These are phyloP conservation scores for Pachydiplax longipennis DNA, from an alignment of 2,888 invertebrate species.

Conservation along the genomic window DNA sequence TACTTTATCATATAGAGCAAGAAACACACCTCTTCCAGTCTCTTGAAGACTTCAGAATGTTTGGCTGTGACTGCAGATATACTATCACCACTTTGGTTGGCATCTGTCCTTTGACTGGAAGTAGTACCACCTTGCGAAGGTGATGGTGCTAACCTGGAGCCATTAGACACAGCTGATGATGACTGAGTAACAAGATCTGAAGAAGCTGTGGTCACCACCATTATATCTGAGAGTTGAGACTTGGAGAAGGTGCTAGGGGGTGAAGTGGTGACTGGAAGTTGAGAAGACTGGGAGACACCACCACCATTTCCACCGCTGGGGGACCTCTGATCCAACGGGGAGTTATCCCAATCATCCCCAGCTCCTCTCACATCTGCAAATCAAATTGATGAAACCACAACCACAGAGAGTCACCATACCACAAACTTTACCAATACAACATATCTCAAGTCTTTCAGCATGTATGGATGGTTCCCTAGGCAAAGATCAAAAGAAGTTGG, in stretches of 20 bases:
- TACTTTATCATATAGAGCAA: too few species aligned
- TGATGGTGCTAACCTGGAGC: neutral
- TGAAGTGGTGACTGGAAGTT: neutral
- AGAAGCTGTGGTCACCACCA: constrained; percentile 8
- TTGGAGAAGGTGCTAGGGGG: neutral
- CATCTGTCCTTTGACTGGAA: neutral
- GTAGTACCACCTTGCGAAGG: neutral
- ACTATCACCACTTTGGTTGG: neutral
- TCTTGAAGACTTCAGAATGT: constrained; percentile 39
- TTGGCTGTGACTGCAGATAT: neutral
- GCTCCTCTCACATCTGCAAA: neutral
- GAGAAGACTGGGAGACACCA: neutral
- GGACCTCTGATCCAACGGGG: neutral
- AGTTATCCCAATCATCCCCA: neutral
- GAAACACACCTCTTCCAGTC: constrained; percentile 14
- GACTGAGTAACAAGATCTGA: neutral
- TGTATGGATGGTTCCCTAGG: too few species aligned
- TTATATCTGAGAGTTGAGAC: neutral
- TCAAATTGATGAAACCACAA: neutral
- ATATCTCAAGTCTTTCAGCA: too few species aligned
- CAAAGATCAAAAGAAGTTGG: too few species aligned
- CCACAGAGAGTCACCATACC: too few species aligned
- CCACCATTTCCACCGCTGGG: neutral
- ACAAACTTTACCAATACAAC: too few species aligned
- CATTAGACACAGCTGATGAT: neutral